Percentiles rank a stretch among this genome's conserved stretches.
Conservation (phyloP, 2,797 vertebrate genomes). For the Carduelis carduelis region DNA sequence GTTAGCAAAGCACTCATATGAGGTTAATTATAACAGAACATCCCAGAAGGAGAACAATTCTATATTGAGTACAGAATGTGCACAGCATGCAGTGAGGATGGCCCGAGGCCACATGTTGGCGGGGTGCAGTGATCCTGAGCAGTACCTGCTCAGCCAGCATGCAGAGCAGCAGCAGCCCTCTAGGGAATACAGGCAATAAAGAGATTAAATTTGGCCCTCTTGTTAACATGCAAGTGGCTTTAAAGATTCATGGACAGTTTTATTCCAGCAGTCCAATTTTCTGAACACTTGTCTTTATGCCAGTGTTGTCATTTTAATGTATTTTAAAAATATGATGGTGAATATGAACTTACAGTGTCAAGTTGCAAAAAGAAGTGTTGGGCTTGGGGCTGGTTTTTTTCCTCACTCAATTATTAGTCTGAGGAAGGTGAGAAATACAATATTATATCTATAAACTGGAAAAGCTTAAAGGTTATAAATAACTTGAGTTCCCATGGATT, state of each 20-base stretch:
- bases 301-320: neutral
- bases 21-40: slow-evolving; percentile 48
- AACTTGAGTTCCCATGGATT: neutral
- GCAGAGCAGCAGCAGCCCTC: neutral
- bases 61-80: slow-evolving; percentile 34
- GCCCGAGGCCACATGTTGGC: neutral
- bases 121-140: neutral
- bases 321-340: neutral
- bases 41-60: slow-evolving; percentile 46
- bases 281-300: neutral
- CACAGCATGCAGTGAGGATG: neutral
- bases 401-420: neutral
- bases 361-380: neutral
- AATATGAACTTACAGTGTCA: neutral
- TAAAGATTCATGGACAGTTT: slow-evolving; percentile 25
- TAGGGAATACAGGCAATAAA: neutral
- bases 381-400: neutral
- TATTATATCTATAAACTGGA: neutral
- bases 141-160: neutral
- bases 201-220: slow-evolving; percentile 1
- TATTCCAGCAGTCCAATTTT: slow-evolving; percentile 15
- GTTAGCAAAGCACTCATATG: neutral
- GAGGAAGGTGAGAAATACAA: neutral
- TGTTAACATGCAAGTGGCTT: slow-evolving; percentile 6
- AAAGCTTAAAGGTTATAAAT: neutral